A percentile compares a stretch with the other conserved stretches of the same genome.
Evolutionary conservation across 2,113 vertebrate genomes (phyloP).

Genomic region (Boleophthalmus pectinirostris): DNA sequence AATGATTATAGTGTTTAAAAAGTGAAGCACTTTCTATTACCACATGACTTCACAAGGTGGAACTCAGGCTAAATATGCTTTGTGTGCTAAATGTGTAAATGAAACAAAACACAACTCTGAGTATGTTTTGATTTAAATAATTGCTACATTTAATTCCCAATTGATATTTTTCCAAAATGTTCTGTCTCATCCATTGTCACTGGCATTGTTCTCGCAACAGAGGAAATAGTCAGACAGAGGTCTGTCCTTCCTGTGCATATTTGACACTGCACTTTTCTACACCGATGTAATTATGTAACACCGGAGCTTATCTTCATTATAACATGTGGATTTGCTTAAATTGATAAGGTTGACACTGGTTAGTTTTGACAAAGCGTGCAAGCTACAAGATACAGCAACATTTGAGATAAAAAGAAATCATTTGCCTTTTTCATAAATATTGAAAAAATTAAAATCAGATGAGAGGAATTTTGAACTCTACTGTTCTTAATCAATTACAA

Average conservation of each 20-base stretch:
- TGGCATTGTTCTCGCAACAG: neutral
- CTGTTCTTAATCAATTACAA: conserved; percentile 12
- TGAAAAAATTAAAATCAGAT: conserved; percentile 7
- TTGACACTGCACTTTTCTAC: neutral
- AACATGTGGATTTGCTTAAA: neutral
- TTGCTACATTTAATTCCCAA: no score
- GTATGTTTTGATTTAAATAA: no score
- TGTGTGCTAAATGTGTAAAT: no score
- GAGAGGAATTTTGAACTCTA: neutral
- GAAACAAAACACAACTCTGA: no score
- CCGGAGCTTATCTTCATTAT: neutral
- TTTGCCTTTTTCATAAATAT: neutral
- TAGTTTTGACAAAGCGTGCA: neutral
- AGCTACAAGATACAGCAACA: neutral
- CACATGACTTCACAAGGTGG: no score
- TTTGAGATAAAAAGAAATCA: neutral
- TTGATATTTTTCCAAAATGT: neutral
- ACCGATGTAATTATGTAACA: neutral
- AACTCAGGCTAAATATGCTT: no score
- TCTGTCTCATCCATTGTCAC: neutral
- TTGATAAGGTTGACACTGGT: neutral
- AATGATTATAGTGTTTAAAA: no score
- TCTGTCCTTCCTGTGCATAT: neutral
- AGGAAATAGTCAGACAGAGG: conserved; percentile 1
- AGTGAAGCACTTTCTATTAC: no score